Percentiles rank a stretch among this genome's conserved stretches.
phyloP scores from a whole-genome alignment of 1,140 invertebrate genomes.

The Lucilia cuprina region DNA sequence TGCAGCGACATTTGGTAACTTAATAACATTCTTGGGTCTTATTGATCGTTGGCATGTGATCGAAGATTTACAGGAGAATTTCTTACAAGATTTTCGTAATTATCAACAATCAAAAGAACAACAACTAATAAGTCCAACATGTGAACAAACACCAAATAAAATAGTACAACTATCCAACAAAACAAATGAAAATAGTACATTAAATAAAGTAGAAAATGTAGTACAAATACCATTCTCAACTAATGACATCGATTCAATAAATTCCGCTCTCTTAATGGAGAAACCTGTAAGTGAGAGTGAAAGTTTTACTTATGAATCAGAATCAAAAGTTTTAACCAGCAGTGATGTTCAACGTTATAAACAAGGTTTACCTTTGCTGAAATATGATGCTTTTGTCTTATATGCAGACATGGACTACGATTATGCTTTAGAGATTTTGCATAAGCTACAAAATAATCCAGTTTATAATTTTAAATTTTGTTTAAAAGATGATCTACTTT shows the following conservation, averaged over 20 bases:
- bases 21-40: conserved; percentile 65
- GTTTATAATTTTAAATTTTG: conserved; percentile 67
- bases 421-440: conserved; percentile 70
- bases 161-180: too few relatives aligned
- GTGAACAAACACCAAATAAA: too few relatives aligned
- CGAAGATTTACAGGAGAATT: conserved; percentile 66
- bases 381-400: conserved; percentile 75
- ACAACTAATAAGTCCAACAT: background rate
- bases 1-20: conserved; percentile 64
- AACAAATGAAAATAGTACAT: too few relatives aligned
- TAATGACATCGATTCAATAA: too few relatives aligned
- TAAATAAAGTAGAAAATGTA: too few relatives aligned
- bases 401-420: conserved; percentile 72
- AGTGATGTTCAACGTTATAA: conserved; percentile 66
- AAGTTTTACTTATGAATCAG: background rate
- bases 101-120: background rate
- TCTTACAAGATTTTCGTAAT: conserved; percentile 48
- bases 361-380: conserved; percentile 65
- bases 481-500: conserved; percentile 66
- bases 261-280: background rate
- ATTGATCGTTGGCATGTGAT: conserved; percentile 74
- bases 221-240: too few relatives aligned
- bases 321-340: conserved; percentile 52
- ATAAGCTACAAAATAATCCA: conserved; percentile 68
- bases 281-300: background rate